Conservation (phyloP, 2,113 vertebrate genomes). For the Odobenus rosmarus region DNA sequence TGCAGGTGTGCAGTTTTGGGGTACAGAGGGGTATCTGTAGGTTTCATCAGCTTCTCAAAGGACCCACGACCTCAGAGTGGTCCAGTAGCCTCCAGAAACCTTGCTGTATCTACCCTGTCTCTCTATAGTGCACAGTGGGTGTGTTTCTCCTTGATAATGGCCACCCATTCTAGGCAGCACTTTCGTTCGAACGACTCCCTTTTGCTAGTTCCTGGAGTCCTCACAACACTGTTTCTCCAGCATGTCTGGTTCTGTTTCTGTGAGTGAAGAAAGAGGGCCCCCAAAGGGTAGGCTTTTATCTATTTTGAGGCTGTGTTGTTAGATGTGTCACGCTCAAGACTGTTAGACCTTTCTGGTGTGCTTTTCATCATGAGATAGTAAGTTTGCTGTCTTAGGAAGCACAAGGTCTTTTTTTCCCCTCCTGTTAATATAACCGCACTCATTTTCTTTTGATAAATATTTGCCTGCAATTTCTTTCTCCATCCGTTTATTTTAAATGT, state of each 20-base stretch:
- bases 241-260: not conserved
- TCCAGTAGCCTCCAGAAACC: not conserved
- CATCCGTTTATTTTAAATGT: not conserved
- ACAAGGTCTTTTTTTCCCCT: not conserved
- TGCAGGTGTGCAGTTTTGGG: not conserved
- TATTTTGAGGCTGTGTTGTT: not conserved
- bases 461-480: not conserved
- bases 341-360: fast-evolving
- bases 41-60: not conserved
- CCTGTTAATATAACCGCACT: not conserved
- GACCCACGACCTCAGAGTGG: not conserved
- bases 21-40: not conserved
- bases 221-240: not conserved
- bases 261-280: not conserved
- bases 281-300: not conserved
- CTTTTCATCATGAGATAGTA: not conserved
- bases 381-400: not conserved
- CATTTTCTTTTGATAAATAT: slow-evolving; percentile 15
- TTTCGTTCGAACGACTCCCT: not conserved
- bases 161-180: not conserved
- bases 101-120: not conserved
- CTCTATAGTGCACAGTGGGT: fast-evolving
- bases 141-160: not conserved
- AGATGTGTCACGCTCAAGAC: not conserved
- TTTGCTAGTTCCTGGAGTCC: not conserved